Conservation (phyloP, 1,140 invertebrate species). For the Branchinecta lindahli region DNA sequence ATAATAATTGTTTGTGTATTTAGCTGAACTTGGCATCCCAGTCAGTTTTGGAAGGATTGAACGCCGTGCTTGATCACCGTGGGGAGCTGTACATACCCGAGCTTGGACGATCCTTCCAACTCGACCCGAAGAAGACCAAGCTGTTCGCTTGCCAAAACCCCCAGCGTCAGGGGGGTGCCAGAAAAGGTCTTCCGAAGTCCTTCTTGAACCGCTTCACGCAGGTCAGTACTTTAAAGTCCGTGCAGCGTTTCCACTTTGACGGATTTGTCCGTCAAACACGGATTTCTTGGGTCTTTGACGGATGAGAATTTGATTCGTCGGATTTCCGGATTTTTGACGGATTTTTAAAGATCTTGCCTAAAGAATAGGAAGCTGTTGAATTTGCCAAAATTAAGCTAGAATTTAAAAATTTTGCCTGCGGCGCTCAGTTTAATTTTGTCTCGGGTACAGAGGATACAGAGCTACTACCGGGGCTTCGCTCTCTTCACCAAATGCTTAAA, state of each 20-base stretch:
- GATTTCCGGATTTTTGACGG: too few species aligned
- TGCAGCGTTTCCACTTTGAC: constrained; percentile 13
- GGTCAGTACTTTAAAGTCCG: constrained; percentile 33
- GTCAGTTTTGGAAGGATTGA: constrained; percentile 92
- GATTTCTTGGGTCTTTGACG: not conserved
- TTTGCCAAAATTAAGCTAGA: too few species aligned
- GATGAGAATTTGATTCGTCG: too few species aligned
- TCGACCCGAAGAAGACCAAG: constrained; percentile 49
- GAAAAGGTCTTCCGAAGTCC: constrained; percentile 87
- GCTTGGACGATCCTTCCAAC: constrained; percentile 65
- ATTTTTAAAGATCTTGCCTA: too few species aligned
- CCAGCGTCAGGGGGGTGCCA: constrained; percentile 79
- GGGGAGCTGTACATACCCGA: constrained; percentile 93
- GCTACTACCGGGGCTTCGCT: too few species aligned
- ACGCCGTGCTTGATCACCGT: constrained; percentile 95
- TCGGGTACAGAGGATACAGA: too few species aligned
- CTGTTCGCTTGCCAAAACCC: constrained; percentile 99
- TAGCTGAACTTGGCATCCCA: constrained; percentile 91
- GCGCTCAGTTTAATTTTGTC: too few species aligned
- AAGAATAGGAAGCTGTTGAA: too few species aligned
- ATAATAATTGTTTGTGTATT: constrained; percentile 15
- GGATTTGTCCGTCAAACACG: too few species aligned
- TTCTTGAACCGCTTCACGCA: constrained; percentile 97
- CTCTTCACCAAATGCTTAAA: too few species aligned
- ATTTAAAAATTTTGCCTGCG: too few species aligned